phyloP scores from a whole-genome alignment of 2,888 invertebrate species.

The Ochropleura plecta region DNA sequence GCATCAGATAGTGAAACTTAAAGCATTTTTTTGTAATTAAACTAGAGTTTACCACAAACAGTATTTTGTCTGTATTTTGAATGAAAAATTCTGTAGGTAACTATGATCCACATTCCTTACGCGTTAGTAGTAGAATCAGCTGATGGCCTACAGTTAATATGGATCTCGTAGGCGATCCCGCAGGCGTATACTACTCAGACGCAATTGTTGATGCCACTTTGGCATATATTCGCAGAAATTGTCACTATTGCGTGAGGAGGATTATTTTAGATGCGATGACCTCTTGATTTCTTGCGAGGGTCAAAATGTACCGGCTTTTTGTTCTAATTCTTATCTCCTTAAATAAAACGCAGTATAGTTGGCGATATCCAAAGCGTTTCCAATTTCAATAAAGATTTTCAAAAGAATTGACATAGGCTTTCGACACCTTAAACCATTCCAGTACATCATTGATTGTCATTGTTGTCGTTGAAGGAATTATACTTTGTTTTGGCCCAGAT shows the following conservation, averaged over 20 bases:
- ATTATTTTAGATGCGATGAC: slow-evolving; percentile 41
- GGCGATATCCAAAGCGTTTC: neutral
- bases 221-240: slow-evolving; percentile 30
- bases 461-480: neutral
- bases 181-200: slow-evolving; percentile 55
- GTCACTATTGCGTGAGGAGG: slow-evolving; percentile 21
- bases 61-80: neutral
- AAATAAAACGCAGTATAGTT: neutral
- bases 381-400: neutral
- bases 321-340: neutral
- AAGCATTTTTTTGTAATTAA: neutral
- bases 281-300: slow-evolving; percentile 9
- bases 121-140: slow-evolving; percentile 56
- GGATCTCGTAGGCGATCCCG: slow-evolving; percentile 50
- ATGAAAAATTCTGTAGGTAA: neutral
- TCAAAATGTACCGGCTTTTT: neutral
- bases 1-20: neutral
- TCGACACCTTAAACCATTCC: neutral
- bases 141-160: slow-evolving; percentile 30
- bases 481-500: too few species aligned
- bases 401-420: neutral
- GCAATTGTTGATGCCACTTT: slow-evolving; percentile 40
- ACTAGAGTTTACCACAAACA: neutral
- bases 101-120: slow-evolving; percentile 37
- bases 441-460: neutral